Evolutionary conservation across 2,113 vertebrate species (phyloP), one percentile per base, ranked within the genome.

Genomic region (Mobula birostris): DNA sequence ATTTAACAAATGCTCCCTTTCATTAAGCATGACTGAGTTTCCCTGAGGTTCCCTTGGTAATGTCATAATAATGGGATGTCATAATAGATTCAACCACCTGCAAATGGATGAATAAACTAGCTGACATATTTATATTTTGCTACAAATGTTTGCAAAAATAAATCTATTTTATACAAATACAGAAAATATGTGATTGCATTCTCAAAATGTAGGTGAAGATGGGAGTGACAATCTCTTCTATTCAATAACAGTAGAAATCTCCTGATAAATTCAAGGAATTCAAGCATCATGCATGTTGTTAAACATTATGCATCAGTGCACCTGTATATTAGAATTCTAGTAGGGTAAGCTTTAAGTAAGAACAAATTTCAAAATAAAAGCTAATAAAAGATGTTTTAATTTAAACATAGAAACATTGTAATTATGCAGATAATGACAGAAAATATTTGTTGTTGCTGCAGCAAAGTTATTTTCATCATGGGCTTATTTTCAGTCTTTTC

Each of bases 1-100:
- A 70, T 40, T 93, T 48, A 72, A 48, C 70, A 93, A 74, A 93
- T 74, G 21, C 8, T 93, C 8, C 91, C 72, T 93, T 93, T 93
- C 91, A 93, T 74, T 90, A 90, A 90, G 85, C 85, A 66, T 66
- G 85, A 32, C 85, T 56, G 70, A 74, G 68, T 48, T 74, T 90
- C 61, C 61, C 85, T 66, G 85, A 66, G 85, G 85, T 15, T 56
- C 29, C 90, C 36, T 48, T 93, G 21, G 48, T 93, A 93, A 74
- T 90, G 85, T 90, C 61, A 90, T 66, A 90, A 76, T 40, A 56
- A 74, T 29, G 36, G 36, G 32, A 56, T 72, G 91, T 93, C 68
- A 93, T 56, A 76, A 56, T 76, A 29, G 40, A 72, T 93, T 76
- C 66, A 74, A 90, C 85, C 61, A n/a, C 58, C n/a, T 66, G 61